Conservation (phyloP, 2,797 vertebrate species). For the Anguilla obscura region DNA sequence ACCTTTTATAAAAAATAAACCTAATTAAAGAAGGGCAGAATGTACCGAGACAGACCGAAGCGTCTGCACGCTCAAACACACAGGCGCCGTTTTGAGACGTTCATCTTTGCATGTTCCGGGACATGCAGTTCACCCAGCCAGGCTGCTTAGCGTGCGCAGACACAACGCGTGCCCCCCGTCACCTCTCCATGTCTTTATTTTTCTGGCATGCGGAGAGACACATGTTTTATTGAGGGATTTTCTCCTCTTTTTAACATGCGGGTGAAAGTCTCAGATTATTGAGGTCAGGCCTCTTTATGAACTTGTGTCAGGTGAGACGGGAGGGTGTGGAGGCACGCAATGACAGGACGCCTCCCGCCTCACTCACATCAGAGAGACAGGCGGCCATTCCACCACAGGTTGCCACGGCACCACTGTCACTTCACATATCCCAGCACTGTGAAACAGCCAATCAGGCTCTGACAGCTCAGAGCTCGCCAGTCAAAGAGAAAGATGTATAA, state of each 20-base stretch:
- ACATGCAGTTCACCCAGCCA: slow-evolving; percentile 23
- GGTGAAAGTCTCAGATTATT: background rate
- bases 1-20: background rate
- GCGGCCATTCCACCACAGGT: background rate
- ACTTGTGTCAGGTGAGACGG: slow-evolving; percentile 6
- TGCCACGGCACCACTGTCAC: background rate
- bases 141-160: slow-evolving; percentile 40
- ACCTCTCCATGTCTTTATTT: background rate
- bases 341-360: background rate
- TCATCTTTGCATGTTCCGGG: background rate
- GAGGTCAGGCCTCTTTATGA: slow-evolving; percentile 12
- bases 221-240: slow-evolving; percentile 20
- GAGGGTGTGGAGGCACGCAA: background rate
- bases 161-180: background rate
- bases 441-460: background rate
- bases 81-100: background rate
- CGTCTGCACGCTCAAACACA: background rate
- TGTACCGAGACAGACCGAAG: background rate
- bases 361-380: slow-evolving; percentile 19
- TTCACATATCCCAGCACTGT: slow-evolving; percentile 6
- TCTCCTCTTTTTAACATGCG: slow-evolving; percentile 7
- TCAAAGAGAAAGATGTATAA: background rate
- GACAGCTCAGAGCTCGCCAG: background rate
- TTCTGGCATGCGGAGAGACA: background rate
- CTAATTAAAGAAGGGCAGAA: background rate